A percentile compares a stretch with the other conserved stretches of the same genome.
These are phyloP conservation scores for Aptenodytes forsteri DNA, from an alignment of 2,113 vertebrate genomes.

Conservation along the genomic window DNA sequence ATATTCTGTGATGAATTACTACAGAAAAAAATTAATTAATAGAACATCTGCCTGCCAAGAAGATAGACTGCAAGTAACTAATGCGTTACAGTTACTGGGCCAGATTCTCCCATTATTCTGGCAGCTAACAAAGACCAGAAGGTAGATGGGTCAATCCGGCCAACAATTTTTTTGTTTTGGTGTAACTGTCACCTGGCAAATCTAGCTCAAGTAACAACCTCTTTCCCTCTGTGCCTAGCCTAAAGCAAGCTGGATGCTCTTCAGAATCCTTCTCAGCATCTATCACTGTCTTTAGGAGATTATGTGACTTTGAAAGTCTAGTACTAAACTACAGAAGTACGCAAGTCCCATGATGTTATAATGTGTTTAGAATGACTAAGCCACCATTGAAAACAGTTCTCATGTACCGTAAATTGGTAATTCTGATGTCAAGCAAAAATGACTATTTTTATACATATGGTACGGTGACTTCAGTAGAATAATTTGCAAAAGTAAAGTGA, in stretches of 20 bases:
- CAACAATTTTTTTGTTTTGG: background rate
- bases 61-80: conserved; percentile 14
- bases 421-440: background rate
- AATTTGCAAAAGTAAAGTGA: background rate
- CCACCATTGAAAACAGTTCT: background rate
- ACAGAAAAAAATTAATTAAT: conserved; percentile 48
- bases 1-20: conserved; percentile 48
- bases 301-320: background rate
- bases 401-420: background rate
- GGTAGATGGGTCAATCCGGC: conserved; percentile 31
- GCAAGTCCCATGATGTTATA: background rate
- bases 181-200: background rate
- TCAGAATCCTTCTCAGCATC: background rate
- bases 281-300: background rate
- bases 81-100: background rate
- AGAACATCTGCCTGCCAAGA: conserved; percentile 59
- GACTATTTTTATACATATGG: background rate
- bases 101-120: background rate
- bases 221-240: background rate
- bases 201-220: background rate
- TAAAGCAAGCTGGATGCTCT: background rate
- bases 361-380: background rate
- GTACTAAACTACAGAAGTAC: background rate
- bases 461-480: background rate
- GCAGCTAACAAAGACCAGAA: conserved; percentile 36